phyloP scores from a whole-genome alignment of 2,797 vertebrate genomes.

The Tinamus major region DNA sequence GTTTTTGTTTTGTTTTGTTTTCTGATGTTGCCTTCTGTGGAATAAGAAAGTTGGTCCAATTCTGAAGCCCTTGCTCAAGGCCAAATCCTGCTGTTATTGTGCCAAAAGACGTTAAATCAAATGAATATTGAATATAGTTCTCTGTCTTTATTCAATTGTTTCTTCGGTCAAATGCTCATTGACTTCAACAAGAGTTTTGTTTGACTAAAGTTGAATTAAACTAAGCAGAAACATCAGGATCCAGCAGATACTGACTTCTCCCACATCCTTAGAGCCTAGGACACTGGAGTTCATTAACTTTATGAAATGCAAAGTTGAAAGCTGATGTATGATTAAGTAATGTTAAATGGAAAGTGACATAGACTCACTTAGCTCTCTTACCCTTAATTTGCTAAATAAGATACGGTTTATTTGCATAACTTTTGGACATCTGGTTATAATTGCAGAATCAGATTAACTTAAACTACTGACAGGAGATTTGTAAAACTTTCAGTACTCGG shows the following conservation, averaged over 20 bases:
- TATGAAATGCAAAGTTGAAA: constrained; percentile 18
- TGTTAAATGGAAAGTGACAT: not conserved
- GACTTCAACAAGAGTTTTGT: constrained; percentile 37
- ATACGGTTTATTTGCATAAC: not conserved
- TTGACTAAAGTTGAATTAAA: constrained; percentile 34
- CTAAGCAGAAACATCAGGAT: constrained; percentile 54
- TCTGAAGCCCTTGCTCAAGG: not conserved
- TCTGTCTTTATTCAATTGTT: not conserved
- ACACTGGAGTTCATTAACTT: constrained; percentile 46
- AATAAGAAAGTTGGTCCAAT: not conserved
- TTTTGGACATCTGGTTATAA: not conserved
- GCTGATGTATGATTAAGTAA: not conserved
- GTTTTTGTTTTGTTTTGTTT: not conserved
- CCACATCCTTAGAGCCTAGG: constrained; percentile 15
- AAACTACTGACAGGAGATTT: not conserved
- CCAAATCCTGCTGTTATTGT: not conserved
- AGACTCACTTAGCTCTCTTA: not conserved
- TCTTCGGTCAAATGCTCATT: constrained; percentile 14
- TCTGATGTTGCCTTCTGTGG: not conserved
- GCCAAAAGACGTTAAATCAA: constrained; percentile 31
- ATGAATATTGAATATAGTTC: constrained; percentile 20
- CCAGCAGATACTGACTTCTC: constrained; percentile 18
- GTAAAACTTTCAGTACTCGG: not conserved
- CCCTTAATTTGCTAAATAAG: not conserved
- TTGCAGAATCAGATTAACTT: not conserved